Evolutionary conservation across 2,113 vertebrate species (phyloP).

Genomic region (Mesocricetus auratus): DNA sequence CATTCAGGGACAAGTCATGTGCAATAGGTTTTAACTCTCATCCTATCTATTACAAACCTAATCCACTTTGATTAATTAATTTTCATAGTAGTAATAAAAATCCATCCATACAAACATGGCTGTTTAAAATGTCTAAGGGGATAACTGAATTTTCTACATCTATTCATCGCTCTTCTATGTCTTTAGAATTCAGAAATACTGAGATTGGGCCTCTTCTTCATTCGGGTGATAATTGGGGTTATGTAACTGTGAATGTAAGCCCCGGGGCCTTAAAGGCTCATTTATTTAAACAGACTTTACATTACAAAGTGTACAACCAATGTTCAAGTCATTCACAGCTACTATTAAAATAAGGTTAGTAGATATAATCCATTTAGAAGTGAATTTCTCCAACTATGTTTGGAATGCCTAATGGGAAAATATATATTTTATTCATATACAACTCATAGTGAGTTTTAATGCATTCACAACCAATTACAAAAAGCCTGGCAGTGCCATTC

Average conservation of each 20-base stretch:
- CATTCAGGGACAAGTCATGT: background rate
- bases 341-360: slow-evolving; percentile 51
- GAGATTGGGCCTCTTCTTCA: slow-evolving; percentile 61
- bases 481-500: slow-evolving; percentile 42
- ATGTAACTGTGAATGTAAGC: slow-evolving; percentile 42
- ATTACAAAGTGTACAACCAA: slow-evolving; percentile 47
- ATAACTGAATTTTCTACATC: background rate
- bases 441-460: slow-evolving; percentile 59
- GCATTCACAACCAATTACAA: slow-evolving; percentile 48
- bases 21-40: background rate
- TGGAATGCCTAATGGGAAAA: slow-evolving; percentile 40
- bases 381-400: slow-evolving; percentile 46
- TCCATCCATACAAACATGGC: slow-evolving; percentile 1
- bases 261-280: slow-evolving; percentile 6
- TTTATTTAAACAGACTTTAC: slow-evolving; percentile 66
- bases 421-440: slow-evolving; percentile 67
- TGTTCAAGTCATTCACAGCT: slow-evolving; percentile 40
- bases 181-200: slow-evolving; percentile 7
- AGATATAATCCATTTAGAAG: slow-evolving; percentile 60
- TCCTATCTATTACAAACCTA: background rate
- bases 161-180: slow-evolving; percentile 21
- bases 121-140: background rate
- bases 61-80: background rate
- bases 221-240: slow-evolving; percentile 55
- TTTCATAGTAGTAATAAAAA: background rate